Evolutionary conservation across 2,888 invertebrate genomes (phyloP).

Genomic region (Drosophila falleni): DNA sequence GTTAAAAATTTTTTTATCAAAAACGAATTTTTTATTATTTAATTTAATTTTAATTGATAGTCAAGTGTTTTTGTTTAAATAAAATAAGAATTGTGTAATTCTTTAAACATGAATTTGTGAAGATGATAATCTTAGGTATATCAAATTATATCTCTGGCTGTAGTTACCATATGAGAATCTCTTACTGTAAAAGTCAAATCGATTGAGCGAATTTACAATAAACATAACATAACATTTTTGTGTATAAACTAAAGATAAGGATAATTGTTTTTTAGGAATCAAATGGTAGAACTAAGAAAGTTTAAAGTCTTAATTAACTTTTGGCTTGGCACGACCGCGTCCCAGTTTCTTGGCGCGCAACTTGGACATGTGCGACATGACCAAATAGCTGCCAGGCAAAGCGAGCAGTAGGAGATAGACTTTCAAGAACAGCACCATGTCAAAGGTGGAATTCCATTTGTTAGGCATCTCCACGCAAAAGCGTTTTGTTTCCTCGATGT

Average conservation of each 20-base stretch:
- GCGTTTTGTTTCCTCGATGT: slow-evolving; percentile 93
- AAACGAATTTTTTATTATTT: not conserved
- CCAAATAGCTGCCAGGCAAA: slow-evolving; percentile 90
- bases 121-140: slow-evolving; percentile 1
- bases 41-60: not conserved
- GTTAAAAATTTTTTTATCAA: not conserved
- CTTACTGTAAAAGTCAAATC: not conserved
- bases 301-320: slow-evolving; percentile 28
- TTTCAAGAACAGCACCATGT: slow-evolving; percentile 92
- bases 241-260: not conserved
- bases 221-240: slow-evolving; percentile 6
- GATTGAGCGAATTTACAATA: not conserved
- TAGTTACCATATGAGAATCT: not conserved
- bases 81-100: not conserved
- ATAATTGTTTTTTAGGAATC: not conserved
- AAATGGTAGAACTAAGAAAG: not conserved
- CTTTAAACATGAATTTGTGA: not conserved
- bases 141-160: not conserved
- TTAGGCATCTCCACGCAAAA: slow-evolving; percentile 94
- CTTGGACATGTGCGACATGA: slow-evolving; percentile 94
- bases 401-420: slow-evolving; percentile 91
- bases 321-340: slow-evolving; percentile 80
- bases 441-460: slow-evolving; percentile 93
- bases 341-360: slow-evolving; percentile 89
- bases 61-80: slow-evolving; percentile 8